Evolutionary conservation across 2,113 vertebrate species (phyloP).

Genomic region (Sphyrna mokarran): DNA sequence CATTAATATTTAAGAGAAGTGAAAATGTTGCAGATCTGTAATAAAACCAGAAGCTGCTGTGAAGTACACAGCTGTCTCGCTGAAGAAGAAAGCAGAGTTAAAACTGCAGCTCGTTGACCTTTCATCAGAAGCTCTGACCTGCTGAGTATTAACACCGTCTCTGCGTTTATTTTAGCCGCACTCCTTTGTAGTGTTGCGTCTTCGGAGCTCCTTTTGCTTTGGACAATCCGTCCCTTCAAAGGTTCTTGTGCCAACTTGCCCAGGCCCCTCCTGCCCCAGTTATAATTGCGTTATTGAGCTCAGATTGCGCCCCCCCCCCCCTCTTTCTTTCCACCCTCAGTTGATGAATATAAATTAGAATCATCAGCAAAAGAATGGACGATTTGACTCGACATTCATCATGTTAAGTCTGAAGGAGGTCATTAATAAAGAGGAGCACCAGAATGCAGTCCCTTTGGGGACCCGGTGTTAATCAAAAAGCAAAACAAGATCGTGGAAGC

Average conservation of each 20-base stretch:
- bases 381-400: neutral
- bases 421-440: neutral
- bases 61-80: neutral
- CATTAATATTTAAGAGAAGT: neutral
- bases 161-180: neutral
- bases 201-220: neutral
- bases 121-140: neutral
- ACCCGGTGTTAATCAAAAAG: neutral
- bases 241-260: too few species aligned
- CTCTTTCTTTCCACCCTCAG: neutral
- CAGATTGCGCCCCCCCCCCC: neutral
- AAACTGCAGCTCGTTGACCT: neutral
- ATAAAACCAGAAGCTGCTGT: neutral
- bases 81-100: neutral
- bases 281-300: neutral
- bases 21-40: neutral
- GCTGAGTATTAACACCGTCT: neutral
- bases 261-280: neutral
- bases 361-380: neutral
- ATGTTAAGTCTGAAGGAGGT: neutral
- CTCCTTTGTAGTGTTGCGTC: too few species aligned
- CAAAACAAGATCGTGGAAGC: neutral
- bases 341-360: neutral
- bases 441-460: neutral
- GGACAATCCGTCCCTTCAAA: neutral